A percentile compares a stretch with the other conserved stretches of the same genome.
phyloP scores from a whole-genome alignment of 2,113 vertebrate species.

The Parus major region DNA sequence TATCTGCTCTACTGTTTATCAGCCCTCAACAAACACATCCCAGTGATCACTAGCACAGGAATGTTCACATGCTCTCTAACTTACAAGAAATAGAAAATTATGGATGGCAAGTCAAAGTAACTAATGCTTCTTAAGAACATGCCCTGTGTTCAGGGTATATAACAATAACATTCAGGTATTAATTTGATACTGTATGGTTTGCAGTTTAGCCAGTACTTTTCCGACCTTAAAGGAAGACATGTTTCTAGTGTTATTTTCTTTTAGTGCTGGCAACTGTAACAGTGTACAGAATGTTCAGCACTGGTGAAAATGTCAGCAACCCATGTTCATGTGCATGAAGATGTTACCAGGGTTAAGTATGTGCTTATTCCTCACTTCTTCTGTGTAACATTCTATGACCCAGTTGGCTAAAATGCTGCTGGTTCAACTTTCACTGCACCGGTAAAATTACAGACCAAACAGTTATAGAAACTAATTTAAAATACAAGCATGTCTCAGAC shows the following conservation, averaged over 20 bases:
- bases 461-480: neutral
- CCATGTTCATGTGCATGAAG: neutral
- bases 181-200: neutral
- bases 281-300: neutral
- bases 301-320: neutral
- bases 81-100: neutral
- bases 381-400: neutral
- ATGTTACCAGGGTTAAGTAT: neutral
- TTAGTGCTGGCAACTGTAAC: neutral
- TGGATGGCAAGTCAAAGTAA: neutral
- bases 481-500: neutral
- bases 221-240: neutral
- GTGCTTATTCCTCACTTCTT: neutral
- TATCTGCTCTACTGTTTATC: neutral
- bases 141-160: neutral
- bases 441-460: neutral
- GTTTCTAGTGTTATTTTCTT: neutral
- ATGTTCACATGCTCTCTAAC: neutral
- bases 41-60: neutral
- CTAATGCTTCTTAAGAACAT: neutral
- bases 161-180: neutral
- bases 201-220: neutral
- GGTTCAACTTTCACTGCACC: neutral
- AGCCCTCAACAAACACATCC: neutral
- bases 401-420: neutral